phyloP scores from a whole-genome alignment of 2,113 vertebrate genomes.

The Rhabdomys dilectus region DNA sequence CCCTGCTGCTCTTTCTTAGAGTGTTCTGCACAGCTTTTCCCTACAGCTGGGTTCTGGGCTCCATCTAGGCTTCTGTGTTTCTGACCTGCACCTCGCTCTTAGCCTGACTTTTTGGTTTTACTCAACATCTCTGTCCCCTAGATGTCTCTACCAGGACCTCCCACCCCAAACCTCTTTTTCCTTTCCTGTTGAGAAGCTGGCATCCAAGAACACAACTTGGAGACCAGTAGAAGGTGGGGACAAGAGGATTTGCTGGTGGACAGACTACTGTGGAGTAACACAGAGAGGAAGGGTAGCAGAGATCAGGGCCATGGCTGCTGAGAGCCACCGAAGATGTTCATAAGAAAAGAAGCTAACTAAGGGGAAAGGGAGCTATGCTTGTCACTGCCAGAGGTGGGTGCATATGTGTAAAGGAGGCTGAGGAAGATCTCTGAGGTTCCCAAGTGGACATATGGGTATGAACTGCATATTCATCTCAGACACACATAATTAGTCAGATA shows the following conservation, averaged over 20 bases:
- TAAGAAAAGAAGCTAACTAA: not conserved
- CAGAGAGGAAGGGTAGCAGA: not conserved
- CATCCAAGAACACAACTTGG: not conserved
- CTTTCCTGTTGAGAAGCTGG: not conserved
- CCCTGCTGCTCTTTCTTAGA: not conserved
- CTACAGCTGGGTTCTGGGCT: not conserved
- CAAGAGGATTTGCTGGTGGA: not conserved
- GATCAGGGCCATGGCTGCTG: not conserved
- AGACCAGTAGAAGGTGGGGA: not conserved
- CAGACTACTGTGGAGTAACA: not conserved
- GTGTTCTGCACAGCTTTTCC: not conserved
- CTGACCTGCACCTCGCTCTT: not conserved
- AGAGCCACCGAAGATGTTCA: not conserved
- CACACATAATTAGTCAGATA: not conserved
- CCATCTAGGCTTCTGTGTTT: accelerated
- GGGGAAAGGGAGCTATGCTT: not conserved
- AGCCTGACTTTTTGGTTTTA: not conserved
- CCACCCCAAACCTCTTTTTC: not conserved
- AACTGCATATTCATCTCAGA: not conserved
- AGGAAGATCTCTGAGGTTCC: not conserved
- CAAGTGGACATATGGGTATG: not conserved
- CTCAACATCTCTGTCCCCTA: not conserved
- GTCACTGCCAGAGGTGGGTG: not conserved
- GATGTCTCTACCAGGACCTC: not conserved
- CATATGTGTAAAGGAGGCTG: too few species aligned